These are phyloP conservation scores for Thumatha senex DNA, from an alignment of 2,888 invertebrate genomes.

Conservation along the genomic window DNA sequence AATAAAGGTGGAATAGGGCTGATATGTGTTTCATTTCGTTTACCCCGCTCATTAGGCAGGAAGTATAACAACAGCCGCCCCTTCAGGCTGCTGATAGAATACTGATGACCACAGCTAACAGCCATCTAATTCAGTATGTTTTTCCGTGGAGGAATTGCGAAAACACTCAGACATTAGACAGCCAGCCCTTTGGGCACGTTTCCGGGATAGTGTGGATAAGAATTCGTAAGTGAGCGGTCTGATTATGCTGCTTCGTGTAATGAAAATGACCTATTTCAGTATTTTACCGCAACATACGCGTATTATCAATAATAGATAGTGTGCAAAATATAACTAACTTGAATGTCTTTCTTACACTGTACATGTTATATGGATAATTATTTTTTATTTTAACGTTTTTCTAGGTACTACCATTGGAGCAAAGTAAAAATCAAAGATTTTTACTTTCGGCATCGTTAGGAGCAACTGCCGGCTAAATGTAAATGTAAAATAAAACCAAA, in stretches of 20 bases:
- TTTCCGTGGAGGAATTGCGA: conserved; percentile 4
- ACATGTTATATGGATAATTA: too few relatives aligned
- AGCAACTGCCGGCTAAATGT: too few relatives aligned
- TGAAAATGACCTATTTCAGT: not conserved
- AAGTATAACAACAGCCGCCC: conserved; percentile 23
- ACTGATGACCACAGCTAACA: conserved; percentile 15
- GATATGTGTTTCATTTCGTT: conserved; percentile 18
- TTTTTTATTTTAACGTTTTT: too few relatives aligned
- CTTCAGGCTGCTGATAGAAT: conserved; percentile 20
- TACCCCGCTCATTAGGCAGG: conserved; percentile 26
- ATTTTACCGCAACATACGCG: too few relatives aligned
- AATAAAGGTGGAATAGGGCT: too few relatives aligned
- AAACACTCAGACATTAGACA: conserved; percentile 9
- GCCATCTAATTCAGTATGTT: conserved; percentile 1
- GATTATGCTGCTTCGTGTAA: conserved; percentile 15
- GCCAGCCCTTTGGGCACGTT: conserved; percentile 18
- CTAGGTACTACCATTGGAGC: too few relatives aligned
- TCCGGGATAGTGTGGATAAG: conserved; percentile 9
- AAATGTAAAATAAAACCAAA: too few relatives aligned
- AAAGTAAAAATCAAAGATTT: too few relatives aligned
- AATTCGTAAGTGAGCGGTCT: conserved; percentile 25
- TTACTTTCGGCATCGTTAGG: too few relatives aligned
- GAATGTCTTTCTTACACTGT: too few relatives aligned
- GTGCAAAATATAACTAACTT: too few relatives aligned
- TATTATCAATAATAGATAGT: too few relatives aligned